A percentile compares a stretch with the other conserved stretches of the same genome.
Evolutionary conservation across 1,140 invertebrate species (phyloP).

Genomic region (Trichomalopsis sarcophagae): DNA sequence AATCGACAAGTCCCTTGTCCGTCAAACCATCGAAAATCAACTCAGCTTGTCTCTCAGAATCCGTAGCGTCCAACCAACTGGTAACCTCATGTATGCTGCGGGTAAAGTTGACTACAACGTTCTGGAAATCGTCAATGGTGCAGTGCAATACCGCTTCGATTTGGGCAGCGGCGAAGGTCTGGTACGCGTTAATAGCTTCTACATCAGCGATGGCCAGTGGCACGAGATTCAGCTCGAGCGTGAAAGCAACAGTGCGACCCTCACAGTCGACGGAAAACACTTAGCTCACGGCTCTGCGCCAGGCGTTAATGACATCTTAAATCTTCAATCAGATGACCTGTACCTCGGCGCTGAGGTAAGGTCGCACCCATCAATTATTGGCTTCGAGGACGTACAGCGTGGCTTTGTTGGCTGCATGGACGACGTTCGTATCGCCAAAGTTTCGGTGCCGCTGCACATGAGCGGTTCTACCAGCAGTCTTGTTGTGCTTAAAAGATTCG

Average conservation of each 20-base stretch:
- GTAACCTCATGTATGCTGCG: slow-evolving; percentile 90
- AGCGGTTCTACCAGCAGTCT: slow-evolving; percentile 83
- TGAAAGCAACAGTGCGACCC: slow-evolving; percentile 84
- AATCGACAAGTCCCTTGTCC: slow-evolving; percentile 78
- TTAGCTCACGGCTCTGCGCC: slow-evolving; percentile 87
- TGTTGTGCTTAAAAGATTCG: slow-evolving; percentile 83
- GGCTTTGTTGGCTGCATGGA: slow-evolving; percentile 95
- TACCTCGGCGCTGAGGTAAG: slow-evolving; percentile 90
- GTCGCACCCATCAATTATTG: slow-evolving; percentile 81
- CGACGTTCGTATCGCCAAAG: slow-evolving; percentile 87
- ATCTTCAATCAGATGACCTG: slow-evolving; percentile 89
- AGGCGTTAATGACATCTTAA: slow-evolving; percentile 88
- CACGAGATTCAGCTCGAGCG: slow-evolving; percentile 90
- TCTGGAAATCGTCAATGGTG: slow-evolving; percentile 88
- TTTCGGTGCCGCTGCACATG: slow-evolving; percentile 85
- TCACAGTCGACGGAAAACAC: slow-evolving; percentile 87
- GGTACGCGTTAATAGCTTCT: slow-evolving; percentile 83
- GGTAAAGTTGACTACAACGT: slow-evolving; percentile 93
- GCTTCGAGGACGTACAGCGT: slow-evolving; percentile 84
- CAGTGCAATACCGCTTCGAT: slow-evolving; percentile 87
- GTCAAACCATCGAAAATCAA: slow-evolving; percentile 85
- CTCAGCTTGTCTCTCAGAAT: slow-evolving; percentile 87
- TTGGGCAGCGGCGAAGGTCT: slow-evolving; percentile 93
- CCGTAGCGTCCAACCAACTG: slow-evolving; percentile 88
- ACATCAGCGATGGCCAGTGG: slow-evolving; percentile 92